These are phyloP conservation scores for Xyrichtys novacula DNA, from an alignment of 2,797 vertebrate genomes.

Conservation along the genomic window DNA sequence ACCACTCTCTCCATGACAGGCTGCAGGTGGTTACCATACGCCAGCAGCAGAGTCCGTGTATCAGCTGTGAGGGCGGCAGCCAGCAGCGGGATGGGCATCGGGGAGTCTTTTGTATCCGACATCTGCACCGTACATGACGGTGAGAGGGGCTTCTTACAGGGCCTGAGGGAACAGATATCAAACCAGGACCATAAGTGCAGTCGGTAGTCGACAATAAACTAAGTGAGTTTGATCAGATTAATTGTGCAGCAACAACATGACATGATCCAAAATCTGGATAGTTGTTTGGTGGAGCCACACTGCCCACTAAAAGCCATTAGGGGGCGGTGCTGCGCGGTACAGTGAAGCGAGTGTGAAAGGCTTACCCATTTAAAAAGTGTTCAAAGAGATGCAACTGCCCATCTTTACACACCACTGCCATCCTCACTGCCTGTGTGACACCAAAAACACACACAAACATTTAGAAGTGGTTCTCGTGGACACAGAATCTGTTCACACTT, in stretches of 20 bases:
- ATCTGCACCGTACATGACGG: constrained; percentile 93
- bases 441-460: background rate
- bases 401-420: constrained; percentile 96
- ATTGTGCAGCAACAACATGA: background rate
- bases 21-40: constrained; percentile 93
- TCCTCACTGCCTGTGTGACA: constrained; percentile 89
- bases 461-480: too few relatives aligned
- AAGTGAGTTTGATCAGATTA: background rate
- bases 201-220: background rate
- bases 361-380: constrained; percentile 98
- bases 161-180: constrained; percentile 76
- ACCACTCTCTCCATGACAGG: constrained; percentile 94
- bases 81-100: constrained; percentile 91
- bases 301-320: background rate
- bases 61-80: constrained; percentile 89
- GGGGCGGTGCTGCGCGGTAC: background rate
- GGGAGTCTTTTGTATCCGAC: constrained; percentile 85
- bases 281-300: constrained; percentile 1
- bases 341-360: background rate
- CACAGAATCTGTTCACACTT: too few relatives aligned
- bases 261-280: background rate
- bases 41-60: constrained; percentile 86
- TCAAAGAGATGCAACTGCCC: constrained; percentile 97
- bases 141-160: constrained; percentile 95
- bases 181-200: background rate